Conservation (phyloP, 2,888 invertebrate species). For the Galeopsomyia nigrocyanea region DNA sequence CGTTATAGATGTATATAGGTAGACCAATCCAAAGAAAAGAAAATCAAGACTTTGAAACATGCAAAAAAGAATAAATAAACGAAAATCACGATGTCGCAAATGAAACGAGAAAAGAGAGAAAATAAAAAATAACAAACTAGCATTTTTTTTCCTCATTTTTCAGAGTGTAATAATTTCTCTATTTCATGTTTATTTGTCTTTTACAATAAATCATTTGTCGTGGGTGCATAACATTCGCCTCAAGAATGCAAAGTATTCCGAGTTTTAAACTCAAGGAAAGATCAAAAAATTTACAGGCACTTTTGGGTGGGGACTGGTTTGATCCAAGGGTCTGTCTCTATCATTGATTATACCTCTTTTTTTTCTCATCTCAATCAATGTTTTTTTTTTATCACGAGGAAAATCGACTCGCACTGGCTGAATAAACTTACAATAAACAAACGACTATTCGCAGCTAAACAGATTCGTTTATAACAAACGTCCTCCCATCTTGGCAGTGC, state of each 20-base stretch:
- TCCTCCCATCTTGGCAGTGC: no score
- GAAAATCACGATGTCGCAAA: background rate
- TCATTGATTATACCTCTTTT: conserved; percentile 12
- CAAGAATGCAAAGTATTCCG: conserved; percentile 37
- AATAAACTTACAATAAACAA: conserved; percentile 48
- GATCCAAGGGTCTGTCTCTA: conserved; percentile 58
- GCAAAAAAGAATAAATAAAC: conserved; percentile 18
- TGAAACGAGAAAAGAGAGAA: conserved; percentile 41
- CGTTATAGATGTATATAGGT: no score
- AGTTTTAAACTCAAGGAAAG: conserved; percentile 57
- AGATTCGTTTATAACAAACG: conserved; percentile 45
- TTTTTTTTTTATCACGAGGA: conserved; percentile 3
- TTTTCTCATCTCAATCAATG: background rate
- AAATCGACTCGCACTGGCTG: conserved; percentile 39
- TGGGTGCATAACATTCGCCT: conserved; percentile 25
- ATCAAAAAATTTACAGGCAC: conserved; percentile 61
- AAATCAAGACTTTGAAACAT: conserved; percentile 20
- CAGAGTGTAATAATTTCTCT: background rate
- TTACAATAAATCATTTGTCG: conserved; percentile 15
- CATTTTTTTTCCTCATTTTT: conserved; percentile 4
- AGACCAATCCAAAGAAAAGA: conserved; percentile 17
- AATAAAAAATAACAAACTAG: conserved; percentile 32
- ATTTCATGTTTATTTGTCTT: conserved; percentile 1
- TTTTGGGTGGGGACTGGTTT: conserved; percentile 50
- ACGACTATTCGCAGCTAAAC: conserved; percentile 43